A percentile compares a stretch with the other conserved stretches of the same genome.
These are phyloP conservation scores for Sapajus apella DNA, from an alignment of 2,113 vertebrate genomes.

Conservation along the genomic window DNA sequence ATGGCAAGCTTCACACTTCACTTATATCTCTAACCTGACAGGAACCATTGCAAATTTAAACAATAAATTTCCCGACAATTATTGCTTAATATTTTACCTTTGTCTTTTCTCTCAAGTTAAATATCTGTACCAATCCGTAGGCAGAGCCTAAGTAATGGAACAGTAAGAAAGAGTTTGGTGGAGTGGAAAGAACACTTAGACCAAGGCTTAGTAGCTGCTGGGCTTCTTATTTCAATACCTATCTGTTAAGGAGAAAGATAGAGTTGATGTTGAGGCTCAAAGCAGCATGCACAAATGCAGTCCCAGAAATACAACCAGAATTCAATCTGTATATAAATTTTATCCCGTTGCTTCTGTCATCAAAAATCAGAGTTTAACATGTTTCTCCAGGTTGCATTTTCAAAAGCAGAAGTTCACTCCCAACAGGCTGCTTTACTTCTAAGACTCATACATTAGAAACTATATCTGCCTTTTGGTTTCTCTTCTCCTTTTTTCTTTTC, in stretches of 20 bases:
- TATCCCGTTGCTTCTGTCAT: neutral
- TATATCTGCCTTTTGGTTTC: neutral
- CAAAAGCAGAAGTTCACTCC: neutral
- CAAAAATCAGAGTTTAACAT: neutral
- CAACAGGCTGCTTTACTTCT: neutral
- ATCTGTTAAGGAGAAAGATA: neutral
- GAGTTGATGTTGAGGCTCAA: neutral
- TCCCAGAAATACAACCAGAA: neutral
- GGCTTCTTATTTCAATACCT: neutral
- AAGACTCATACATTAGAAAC: neutral
- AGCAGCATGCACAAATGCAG: neutral
- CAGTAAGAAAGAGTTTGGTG: neutral
- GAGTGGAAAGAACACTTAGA: neutral
- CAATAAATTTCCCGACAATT: neutral
- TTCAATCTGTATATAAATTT: neutral
- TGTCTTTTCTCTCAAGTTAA: conserved; percentile 16
- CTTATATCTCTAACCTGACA: neutral
- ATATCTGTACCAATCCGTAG: neutral
- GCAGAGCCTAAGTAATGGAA: neutral
- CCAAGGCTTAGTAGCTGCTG: neutral
- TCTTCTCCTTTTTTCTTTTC: neutral
- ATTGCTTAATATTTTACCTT: neutral
- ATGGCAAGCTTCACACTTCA: neutral
- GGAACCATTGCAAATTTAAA: neutral
- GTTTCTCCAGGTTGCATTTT: neutral